phyloP scores from a whole-genome alignment of 2,888 invertebrate genomes.

The Pristionchus mayeri region DNA sequence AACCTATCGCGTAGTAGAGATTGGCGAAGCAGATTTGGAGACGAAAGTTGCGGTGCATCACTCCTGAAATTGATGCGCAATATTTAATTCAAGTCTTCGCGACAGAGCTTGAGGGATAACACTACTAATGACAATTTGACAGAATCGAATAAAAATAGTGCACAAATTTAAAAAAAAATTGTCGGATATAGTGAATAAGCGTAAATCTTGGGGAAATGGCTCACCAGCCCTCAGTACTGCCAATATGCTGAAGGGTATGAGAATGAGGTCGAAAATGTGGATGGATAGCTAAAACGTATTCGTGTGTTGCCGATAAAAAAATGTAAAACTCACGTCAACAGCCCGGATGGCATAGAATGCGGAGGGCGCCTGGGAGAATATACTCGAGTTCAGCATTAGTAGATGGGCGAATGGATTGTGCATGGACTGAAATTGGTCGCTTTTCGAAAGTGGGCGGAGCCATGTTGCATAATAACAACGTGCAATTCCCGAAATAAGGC shows the following conservation, averaged over 20 bases:
- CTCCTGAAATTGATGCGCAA: neutral
- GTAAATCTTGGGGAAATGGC: too few species aligned
- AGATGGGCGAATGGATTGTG: too few species aligned
- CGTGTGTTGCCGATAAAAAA: too few species aligned
- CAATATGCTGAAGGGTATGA: neutral
- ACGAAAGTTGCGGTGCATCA: slow-evolving; percentile 28
- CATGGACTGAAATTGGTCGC: too few species aligned
- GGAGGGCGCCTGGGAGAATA: neutral
- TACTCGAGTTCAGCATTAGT: neutral
- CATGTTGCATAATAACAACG: too few species aligned
- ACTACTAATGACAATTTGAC: too few species aligned
- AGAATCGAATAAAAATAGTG: neutral
- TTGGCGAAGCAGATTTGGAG: slow-evolving; percentile 13
- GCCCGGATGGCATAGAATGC: neutral
- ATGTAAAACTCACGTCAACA: neutral
- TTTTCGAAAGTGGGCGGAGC: too few species aligned
- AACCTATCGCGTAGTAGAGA: neutral
- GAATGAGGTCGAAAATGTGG: slow-evolving; percentile 6
- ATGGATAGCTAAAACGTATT: neutral
- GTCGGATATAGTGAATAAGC: too few species aligned
- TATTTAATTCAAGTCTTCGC: too few species aligned
- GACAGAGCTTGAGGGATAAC: too few species aligned
- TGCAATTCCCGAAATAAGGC: too few species aligned
- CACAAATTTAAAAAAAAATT: neutral
- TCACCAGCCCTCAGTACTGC: neutral